A percentile compares a stretch with the other conserved stretches of the same genome.
These are phyloP conservation scores for Calypte anna DNA, from an alignment of 2,113 vertebrate species.

Conservation along the genomic window DNA sequence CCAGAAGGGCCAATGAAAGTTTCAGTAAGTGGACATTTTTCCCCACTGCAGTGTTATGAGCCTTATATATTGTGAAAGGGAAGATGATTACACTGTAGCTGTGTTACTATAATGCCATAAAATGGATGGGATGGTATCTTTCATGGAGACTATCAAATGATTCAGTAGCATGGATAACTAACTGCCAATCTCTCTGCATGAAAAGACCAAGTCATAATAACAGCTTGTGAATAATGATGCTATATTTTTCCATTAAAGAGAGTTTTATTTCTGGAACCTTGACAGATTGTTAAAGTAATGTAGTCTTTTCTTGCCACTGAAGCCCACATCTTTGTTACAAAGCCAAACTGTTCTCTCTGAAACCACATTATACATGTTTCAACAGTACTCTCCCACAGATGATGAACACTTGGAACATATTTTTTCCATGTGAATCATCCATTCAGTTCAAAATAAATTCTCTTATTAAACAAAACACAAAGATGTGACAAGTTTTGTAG, in stretches of 20 bases:
- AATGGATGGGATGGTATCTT: neutral
- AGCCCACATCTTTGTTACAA: slow-evolving; percentile 53
- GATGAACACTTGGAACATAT: slow-evolving; percentile 53
- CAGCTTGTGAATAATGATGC: neutral
- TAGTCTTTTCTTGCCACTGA: slow-evolving; percentile 17
- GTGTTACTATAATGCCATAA: neutral
- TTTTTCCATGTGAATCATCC: slow-evolving; percentile 65
- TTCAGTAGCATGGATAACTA: slow-evolving; percentile 19
- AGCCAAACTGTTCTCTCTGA: slow-evolving; percentile 47
- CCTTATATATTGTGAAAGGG: neutral
- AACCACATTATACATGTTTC: slow-evolving; percentile 50
- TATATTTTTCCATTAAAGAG: slow-evolving; percentile 32
- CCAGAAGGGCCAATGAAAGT: neutral
- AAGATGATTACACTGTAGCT: neutral
- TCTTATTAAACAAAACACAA: slow-evolving; percentile 40
- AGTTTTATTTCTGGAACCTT: slow-evolving; percentile 42
- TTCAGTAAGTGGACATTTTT: neutral
- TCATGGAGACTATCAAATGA: neutral
- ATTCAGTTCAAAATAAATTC: slow-evolving; percentile 55
- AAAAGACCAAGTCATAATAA: slow-evolving; percentile 8
- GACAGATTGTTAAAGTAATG: neutral
- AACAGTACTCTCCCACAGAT: slow-evolving; percentile 58
- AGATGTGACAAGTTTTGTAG: neutral
- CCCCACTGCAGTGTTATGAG: neutral
- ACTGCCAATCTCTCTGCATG: neutral